Conservation (phyloP, 1,140 invertebrate genomes). For the Aradophagus sp. region DNA sequence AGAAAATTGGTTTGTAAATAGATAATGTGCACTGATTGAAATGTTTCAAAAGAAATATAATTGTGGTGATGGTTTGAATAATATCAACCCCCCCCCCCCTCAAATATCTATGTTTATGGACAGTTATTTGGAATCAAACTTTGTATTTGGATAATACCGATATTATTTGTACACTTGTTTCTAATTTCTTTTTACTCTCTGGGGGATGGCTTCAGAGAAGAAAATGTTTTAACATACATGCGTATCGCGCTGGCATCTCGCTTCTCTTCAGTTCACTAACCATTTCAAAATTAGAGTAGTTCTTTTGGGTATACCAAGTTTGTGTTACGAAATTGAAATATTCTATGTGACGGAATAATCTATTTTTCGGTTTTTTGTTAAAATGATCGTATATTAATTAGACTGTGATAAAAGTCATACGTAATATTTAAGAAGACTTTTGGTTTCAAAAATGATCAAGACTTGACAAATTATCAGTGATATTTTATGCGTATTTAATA, state of each 20-base stretch:
- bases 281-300: slow-evolving; percentile 45
- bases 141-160: no score
- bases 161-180: slow-evolving; percentile 22
- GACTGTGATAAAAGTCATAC: no score
- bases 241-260: slow-evolving; percentile 40
- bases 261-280: slow-evolving; percentile 51
- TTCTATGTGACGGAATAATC: no score
- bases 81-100: no score
- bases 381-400: no score
- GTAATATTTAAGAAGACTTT: no score
- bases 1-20: slow-evolving; percentile 26
- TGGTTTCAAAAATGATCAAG: no score
- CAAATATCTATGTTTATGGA: no score
- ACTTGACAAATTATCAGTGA: no score
- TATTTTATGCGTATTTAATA: no score
- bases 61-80: slow-evolving; percentile 30
- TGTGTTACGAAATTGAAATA: slow-evolving; percentile 19
- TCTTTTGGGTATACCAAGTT: slow-evolving; percentile 25
- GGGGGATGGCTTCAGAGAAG: slow-evolving; percentile 67
- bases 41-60: background rate
- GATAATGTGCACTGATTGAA: background rate
- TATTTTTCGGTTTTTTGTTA: no score
- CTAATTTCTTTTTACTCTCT: slow-evolving; percentile 66
- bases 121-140: no score
- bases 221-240: slow-evolving; percentile 54